These are phyloP conservation scores for Leptosomus discolor DNA, from an alignment of 2,113 vertebrate genomes.

Conservation along the genomic window DNA sequence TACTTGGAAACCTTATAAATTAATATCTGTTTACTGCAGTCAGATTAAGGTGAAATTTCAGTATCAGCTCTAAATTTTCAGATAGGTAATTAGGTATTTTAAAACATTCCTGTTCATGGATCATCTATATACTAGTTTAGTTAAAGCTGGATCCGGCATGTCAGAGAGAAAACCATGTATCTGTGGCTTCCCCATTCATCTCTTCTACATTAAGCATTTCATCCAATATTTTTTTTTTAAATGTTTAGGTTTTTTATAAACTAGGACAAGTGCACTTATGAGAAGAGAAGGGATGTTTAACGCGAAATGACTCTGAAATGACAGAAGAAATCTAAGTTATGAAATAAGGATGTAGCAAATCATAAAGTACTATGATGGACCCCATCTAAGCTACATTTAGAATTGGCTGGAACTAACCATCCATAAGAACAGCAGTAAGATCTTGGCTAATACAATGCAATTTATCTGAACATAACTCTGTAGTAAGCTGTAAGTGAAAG, in stretches of 20 bases:
- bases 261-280: not conserved
- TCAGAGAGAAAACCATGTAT: not conserved
- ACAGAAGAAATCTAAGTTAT: not conserved
- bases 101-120: not conserved
- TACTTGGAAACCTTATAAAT: not conserved
- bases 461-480: not conserved
- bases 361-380: not conserved
- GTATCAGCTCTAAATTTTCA: not conserved
- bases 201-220: not conserved
- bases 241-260: not conserved
- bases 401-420: not conserved
- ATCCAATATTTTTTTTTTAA: not conserved
- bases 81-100: not conserved
- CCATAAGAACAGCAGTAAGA: not conserved
- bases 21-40: not conserved
- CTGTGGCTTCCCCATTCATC: not conserved
- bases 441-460: not conserved
- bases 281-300: not conserved
- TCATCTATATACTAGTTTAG: not conserved
- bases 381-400: not conserved
- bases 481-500: not conserved
- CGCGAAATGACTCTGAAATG: not conserved
- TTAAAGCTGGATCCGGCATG: not conserved
- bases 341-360: not conserved
- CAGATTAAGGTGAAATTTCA: not conserved